These are phyloP conservation scores for Agonopterix subpropinquella DNA, from an alignment of 2,888 invertebrate genomes.

Conservation along the genomic window DNA sequence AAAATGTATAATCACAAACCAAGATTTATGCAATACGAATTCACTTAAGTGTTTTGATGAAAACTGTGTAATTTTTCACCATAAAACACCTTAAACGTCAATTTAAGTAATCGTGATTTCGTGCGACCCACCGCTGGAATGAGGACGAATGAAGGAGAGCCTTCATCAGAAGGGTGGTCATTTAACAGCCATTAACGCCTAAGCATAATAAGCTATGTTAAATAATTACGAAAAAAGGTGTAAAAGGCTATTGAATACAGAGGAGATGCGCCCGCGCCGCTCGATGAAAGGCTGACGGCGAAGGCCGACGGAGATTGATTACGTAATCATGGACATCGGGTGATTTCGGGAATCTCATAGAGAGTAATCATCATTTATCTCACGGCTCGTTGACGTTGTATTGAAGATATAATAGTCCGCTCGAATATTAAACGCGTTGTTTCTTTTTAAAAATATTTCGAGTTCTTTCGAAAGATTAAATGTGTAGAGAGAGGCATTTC, in stretches of 20 bases:
- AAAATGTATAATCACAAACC: slow-evolving; percentile 7
- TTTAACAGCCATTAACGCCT: slow-evolving; percentile 65
- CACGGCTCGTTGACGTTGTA: slow-evolving; percentile 59
- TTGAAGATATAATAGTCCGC: slow-evolving; percentile 35
- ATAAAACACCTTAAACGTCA: slow-evolving; percentile 37
- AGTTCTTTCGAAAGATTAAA: slow-evolving; percentile 27
- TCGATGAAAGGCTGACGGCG: slow-evolving; percentile 64
- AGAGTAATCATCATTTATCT: slow-evolving; percentile 68
- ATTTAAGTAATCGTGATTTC: slow-evolving; percentile 30
- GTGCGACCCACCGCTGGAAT: slow-evolving; percentile 35
- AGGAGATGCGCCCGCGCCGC: slow-evolving; percentile 54
- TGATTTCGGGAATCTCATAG: slow-evolving; percentile 66
- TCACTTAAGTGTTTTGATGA: slow-evolving; percentile 19
- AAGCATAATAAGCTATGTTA: slow-evolving; percentile 61
- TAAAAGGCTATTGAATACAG: slow-evolving; percentile 57
- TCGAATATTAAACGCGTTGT: slow-evolving; percentile 1
- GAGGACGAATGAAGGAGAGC: slow-evolving; percentile 31
- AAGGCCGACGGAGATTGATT: slow-evolving; percentile 67
- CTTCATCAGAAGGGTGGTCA: slow-evolving; percentile 56
- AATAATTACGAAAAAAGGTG: slow-evolving; percentile 67
- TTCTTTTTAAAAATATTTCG: slow-evolving; percentile 7
- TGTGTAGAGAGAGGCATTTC: slow-evolving; percentile 1
- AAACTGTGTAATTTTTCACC: slow-evolving; percentile 27
- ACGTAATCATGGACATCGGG: slow-evolving; percentile 66
- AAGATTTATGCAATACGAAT: slow-evolving; percentile 19